Base-by-base conservation (phyloP, 2,797 vertebrate genomes). In the Nannoperca australis region DNA sequence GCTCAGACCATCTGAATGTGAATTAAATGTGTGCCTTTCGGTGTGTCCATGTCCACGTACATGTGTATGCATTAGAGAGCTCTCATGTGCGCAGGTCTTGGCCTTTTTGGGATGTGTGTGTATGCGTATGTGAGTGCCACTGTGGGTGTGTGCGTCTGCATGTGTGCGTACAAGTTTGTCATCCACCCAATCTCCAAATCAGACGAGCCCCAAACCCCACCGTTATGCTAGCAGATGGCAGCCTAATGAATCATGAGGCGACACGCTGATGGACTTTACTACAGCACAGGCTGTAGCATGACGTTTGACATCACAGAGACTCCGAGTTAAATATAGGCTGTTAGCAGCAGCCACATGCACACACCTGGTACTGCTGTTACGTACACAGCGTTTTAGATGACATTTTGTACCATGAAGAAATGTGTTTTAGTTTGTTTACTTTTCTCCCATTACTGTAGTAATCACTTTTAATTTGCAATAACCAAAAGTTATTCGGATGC, bases 201-300 rank as follows among this genome's bases (percentile, higher is more conserved):
- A 72, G 54, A 70, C 15, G 60, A 79, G 73, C 64, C 79, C 74
- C 70, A 22, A 61, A 70, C 77, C 63, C 10, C 14, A 7, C 51
- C 17, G 59, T 85, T 75, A 70, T 73, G 70, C 72, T 63, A 81
- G 71, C 91, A 93, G 91, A 91, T 90, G 89, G 88, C 81, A 55
- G 77, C 62, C 77, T 76, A 85, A 88, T 93, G 91, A 90, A 89
- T 93, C 89, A 91, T 77, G 74, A 79, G 83, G 73, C 36, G 79
- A 82, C 89, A 85, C 82, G 68, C 85, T 73, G 83, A 86, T 84
- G 86, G 78, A 83, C 83, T 90, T 87, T 84, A 90, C 90, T 83
- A 85, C 61, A 62, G 82, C 36, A 70, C 88, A 71, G n/a, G 77
- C 76, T 86, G 83, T 78, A 74, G 79, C 78, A 78, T 71, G 70